Evolutionary conservation across 2,888 invertebrate genomes (phyloP).

Genomic region (Andrena dorsata): DNA sequence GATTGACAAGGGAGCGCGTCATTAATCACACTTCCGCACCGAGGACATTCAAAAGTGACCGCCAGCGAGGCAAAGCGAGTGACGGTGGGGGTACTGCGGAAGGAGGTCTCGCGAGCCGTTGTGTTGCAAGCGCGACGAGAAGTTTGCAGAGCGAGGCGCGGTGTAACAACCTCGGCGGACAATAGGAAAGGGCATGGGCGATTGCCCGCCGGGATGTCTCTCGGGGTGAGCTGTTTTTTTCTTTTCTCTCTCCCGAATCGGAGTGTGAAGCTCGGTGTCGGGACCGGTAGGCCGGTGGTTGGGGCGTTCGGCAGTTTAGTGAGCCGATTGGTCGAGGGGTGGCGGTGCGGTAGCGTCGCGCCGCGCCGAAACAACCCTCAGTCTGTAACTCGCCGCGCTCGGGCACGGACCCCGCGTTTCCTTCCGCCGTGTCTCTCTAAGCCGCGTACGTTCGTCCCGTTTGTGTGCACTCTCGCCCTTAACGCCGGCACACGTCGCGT

Average conservation of each 20-base stretch:
- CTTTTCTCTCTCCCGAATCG: constrained; percentile 9
- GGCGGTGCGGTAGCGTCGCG: constrained; percentile 55
- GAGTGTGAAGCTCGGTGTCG: not conserved
- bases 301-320: constrained; percentile 42
- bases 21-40: too few relatives aligned
- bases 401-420: constrained; percentile 41
- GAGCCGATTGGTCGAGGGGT: constrained; percentile 62
- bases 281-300: constrained; percentile 12
- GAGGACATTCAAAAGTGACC: too few relatives aligned
- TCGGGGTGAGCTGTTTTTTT: not conserved
- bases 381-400: constrained; percentile 65
- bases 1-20: too few relatives aligned
- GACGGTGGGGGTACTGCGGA: too few relatives aligned
- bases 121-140: too few relatives aligned
- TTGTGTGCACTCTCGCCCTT: constrained; percentile 15
- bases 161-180: not conserved
- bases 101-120: too few relatives aligned
- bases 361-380: constrained; percentile 68
- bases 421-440: constrained; percentile 1
- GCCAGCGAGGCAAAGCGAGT: too few relatives aligned
- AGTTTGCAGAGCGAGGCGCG: not conserved
- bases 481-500: not conserved
- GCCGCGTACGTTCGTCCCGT: constrained; percentile 24
- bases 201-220: too few relatives aligned
- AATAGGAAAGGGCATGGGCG: not conserved